A percentile compares a stretch with the other conserved stretches of the same genome.
phyloP scores from a whole-genome alignment of 35 echinoderm and acorn worm species.

The Apostichopus californicus region DNA sequence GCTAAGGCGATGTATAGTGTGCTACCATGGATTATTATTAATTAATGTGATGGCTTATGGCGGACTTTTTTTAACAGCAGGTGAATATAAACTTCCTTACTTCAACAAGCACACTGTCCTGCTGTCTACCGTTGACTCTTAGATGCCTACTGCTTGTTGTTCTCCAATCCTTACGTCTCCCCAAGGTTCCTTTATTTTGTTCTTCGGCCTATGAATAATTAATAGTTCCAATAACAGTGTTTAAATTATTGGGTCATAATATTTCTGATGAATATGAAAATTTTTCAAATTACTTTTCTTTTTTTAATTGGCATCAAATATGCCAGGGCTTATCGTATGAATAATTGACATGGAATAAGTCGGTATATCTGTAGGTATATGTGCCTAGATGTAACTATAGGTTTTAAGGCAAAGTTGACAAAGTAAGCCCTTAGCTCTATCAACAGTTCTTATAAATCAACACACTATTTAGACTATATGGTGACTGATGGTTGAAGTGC shows the following conservation, averaged over 20 bases:
- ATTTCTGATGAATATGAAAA: neutral
- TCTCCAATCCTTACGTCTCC: conserved; percentile 53
- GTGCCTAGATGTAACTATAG: too few relatives aligned
- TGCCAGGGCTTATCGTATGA: too few relatives aligned
- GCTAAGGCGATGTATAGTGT: neutral
- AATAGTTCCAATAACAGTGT: conserved; percentile 28
- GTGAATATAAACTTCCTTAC: conserved; percentile 17
- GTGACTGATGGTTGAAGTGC: too few relatives aligned
- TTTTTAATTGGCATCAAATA: too few relatives aligned
- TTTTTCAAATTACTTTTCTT: neutral
- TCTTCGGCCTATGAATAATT: conserved; percentile 48
- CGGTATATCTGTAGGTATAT: too few relatives aligned
- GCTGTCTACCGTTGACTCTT: conserved; percentile 46
- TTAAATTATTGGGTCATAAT: neutral
- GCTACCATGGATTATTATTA: conserved; percentile 10
- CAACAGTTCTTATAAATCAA: too few relatives aligned
- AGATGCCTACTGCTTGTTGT: conserved; percentile 61
- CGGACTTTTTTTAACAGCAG: neutral
- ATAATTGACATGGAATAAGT: too few relatives aligned
- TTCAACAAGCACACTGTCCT: conserved; percentile 41
- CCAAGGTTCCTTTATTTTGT: conserved; percentile 39
- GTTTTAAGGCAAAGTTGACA: too few relatives aligned
- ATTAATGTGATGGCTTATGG: neutral
- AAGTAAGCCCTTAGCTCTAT: too few relatives aligned
- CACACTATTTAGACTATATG: too few relatives aligned